Base-by-base conservation (phyloP, 2,888 invertebrate genomes). In the Entomobrya proxima region DNA sequence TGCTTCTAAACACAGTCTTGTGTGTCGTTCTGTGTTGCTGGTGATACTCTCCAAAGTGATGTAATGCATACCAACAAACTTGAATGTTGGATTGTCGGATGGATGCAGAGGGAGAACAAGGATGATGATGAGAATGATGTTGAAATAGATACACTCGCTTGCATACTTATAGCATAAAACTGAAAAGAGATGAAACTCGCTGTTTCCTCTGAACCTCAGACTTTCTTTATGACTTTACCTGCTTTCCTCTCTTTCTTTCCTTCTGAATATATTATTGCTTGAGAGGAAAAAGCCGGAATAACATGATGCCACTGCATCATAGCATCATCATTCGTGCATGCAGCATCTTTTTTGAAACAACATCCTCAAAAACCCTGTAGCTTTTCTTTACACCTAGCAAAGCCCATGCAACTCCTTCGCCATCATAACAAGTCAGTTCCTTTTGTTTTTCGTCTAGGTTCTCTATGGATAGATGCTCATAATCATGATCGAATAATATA, bases 11-110 rank as follows among this genome's bases (percentile, higher is more conserved):
- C 2, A 3, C 3, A 47, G 15, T 3, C 9, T 15, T 5, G 47
- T n/a, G 64, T 7, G 52, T 64, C 3, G 9, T 9, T n/a, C n/a
- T 69, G 81, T 81, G 74, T 74, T 74, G 47, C 84, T 78, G 55
- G 78, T 84, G 78, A 78, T 78, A 84, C 78, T 78, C 84, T 84
- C 80, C 55, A 69, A 86, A 86, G 89, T 88, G 90, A 87, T 86
- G 90, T 90, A 90, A 90, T 90, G 90, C 90, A 90, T 90, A 90
- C 90, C 88, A 90, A 89, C 85, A 88, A 87, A 83, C 61, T 74
- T 81, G 47, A 15, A 9, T n/a, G n/a, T n/a, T n/a, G n/a, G n/a
- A 44, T 30, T 27, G 69, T 75, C 47, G 80, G 67, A 1, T 50
- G 58, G 32, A 24, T 21, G 44, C 11, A 78, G 27, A 80, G 67